Conservation (phyloP, 2,888 invertebrate genomes). For the Protonemura montana region DNA sequence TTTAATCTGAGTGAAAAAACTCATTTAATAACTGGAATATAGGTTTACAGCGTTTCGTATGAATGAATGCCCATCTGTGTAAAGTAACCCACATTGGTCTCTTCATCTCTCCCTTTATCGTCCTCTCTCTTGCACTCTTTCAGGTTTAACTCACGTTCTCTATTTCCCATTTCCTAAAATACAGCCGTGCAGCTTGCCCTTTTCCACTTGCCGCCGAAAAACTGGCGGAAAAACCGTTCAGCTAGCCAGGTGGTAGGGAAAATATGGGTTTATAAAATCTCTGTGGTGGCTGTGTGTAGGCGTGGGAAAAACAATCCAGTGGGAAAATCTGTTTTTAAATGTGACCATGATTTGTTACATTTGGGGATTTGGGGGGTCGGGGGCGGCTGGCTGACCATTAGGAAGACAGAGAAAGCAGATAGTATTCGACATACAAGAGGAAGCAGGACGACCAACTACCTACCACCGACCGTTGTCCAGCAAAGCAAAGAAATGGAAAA, state of each 20-base stretch:
- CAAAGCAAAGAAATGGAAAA: slow-evolving; percentile 18
- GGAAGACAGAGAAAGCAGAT: background rate
- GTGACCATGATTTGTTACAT: slow-evolving; percentile 48
- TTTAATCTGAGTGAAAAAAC: background rate
- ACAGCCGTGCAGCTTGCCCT: background rate
- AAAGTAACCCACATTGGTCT: slow-evolving; percentile 13
- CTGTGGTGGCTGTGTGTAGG: background rate
- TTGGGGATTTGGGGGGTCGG: too few species aligned
- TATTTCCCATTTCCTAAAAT: slow-evolving; percentile 7
- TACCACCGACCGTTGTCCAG: background rate
- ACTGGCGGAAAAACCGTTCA: too few species aligned
- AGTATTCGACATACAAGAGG: background rate
- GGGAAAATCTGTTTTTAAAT: slow-evolving; percentile 46
- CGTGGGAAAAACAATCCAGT: slow-evolving; percentile 38
- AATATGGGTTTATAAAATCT: slow-evolving; percentile 41
- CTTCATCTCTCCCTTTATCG: slow-evolving; percentile 20
- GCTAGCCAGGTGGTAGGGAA: slow-evolving; percentile 38
- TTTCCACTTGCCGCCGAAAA: background rate
- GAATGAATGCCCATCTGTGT: background rate
- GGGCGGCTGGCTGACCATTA: slow-evolving; percentile 39
- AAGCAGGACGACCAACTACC: background rate
- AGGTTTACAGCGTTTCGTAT: background rate
- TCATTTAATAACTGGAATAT: background rate
- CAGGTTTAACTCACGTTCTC: background rate
- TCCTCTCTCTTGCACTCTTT: slow-evolving; percentile 1